phyloP scores from a whole-genome alignment of 1,140 invertebrate genomes.

The Drosophila teissieri region DNA sequence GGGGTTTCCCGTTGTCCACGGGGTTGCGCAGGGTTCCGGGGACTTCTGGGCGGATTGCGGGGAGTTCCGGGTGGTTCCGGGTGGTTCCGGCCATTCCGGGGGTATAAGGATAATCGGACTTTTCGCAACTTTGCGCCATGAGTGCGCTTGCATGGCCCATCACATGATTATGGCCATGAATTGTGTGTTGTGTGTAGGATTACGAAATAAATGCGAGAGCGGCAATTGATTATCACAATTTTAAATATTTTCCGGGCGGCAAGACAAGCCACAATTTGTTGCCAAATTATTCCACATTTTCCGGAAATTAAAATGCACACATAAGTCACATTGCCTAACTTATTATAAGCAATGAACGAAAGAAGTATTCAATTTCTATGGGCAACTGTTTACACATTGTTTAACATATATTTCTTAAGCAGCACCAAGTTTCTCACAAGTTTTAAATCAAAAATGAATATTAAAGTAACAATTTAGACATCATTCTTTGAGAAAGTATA shows the following conservation, averaged over 20 bases:
- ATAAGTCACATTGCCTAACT: too few relatives aligned
- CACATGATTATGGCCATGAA: constrained; percentile 10
- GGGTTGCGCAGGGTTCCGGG: too few relatives aligned
- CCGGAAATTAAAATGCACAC: too few relatives aligned
- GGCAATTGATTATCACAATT: constrained; percentile 27
- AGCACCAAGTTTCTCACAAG: too few relatives aligned
- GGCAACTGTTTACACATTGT: too few relatives aligned
- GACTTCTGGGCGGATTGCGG: not conserved
- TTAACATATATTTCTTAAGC: too few relatives aligned
- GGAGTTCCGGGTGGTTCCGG: not conserved
- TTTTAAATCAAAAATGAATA: not conserved
- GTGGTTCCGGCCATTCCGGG: too few relatives aligned
- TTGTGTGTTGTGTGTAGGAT: constrained; percentile 1
- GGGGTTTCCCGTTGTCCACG: constrained; percentile 9
- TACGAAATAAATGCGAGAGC: constrained; percentile 2
- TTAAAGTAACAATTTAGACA: not conserved
- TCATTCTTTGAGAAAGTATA: not conserved
- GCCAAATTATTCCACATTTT: not conserved
- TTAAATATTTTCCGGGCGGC: not conserved
- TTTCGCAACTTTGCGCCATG: constrained; percentile 19
- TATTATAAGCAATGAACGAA: too few relatives aligned
- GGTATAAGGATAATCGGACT: constrained; percentile 21
- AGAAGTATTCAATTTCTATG: too few relatives aligned
- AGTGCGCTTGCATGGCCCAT: not conserved
- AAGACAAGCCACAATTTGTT: not conserved